Base-by-base conservation (phyloP, 2,888 invertebrate species). In the Cephus spinipes region DNA sequence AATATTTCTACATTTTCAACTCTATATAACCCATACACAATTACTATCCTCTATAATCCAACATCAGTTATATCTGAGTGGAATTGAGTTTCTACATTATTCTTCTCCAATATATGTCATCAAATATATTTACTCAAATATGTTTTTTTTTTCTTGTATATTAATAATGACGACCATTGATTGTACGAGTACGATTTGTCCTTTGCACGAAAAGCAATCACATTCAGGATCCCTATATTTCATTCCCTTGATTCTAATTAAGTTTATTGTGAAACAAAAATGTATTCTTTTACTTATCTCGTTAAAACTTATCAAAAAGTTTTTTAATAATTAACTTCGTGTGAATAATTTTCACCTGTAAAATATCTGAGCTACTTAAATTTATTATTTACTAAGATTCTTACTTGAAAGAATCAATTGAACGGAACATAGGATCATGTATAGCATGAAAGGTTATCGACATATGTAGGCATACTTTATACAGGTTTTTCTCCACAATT, bases 131-230 rank as follows among this genome's bases (percentile, higher is more conserved):
- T 69, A 73, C 40, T 73, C 3, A n/a, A 36, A 76, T 76, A 68
- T 68, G n/a, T 15, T 12, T 69, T 31, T 12, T 31, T 12, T 31
- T 30, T 32, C 31, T 32, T 81, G 79, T 77, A 76, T 77, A 79
- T 79, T 80, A 83, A 79, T 76, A 82, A 84, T 84, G 83, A 86
- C 85, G 83, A 86, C 81, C 85, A 87, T 82, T 89, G 88, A 90
- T 89, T 88, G 87, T 89, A 89, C 87, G 82, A 86, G 85, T 86
- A 88, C 80, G 82, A 85, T 86, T 84, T 84, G 86, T 89, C 88
- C 85, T 81, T 76, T 78, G 85, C 84, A 85, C 86, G 76, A 74
- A 75, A 85, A 88, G 83, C 85, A 83, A 88, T 87, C 86, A 87
- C 88, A 87, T 86, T 87, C 78, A 85, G 73, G 77, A 81, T 81